A percentile compares a stretch with the other conserved stretches of the same genome.
Evolutionary conservation across 2,888 invertebrate genomes (phyloP).

Genomic region (Drosophila demipolita): DNA sequence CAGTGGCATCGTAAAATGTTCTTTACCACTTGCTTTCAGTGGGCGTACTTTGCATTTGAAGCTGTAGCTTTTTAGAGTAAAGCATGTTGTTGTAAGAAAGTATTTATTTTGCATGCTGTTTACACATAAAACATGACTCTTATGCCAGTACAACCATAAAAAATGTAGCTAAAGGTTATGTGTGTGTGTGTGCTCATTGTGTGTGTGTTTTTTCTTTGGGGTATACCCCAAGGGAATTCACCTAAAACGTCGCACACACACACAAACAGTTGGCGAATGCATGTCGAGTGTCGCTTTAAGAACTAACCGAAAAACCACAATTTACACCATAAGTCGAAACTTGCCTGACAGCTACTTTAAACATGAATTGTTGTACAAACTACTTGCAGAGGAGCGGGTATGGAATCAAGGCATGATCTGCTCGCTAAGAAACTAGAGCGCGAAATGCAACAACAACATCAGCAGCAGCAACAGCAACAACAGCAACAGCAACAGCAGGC

Average conservation of each 20-base stretch:
- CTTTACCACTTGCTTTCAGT: conserved; percentile 11
- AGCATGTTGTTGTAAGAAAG: conserved; percentile 23
- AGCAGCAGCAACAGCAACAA: conserved; percentile 60
- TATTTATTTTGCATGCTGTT: conserved; percentile 53
- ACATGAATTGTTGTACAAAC: conserved; percentile 24
- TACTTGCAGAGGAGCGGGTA: conserved; percentile 85
- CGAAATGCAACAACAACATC: conserved; percentile 79
- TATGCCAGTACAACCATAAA: conserved; percentile 49
- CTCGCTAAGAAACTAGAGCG: conserved; percentile 85
- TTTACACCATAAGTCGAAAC: conserved; percentile 16
- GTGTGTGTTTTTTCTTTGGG: conserved; percentile 7
- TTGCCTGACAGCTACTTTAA: conserved; percentile 10
- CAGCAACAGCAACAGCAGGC: conserved; percentile 68
- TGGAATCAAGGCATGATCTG: conserved; percentile 86
- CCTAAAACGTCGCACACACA: background rate
- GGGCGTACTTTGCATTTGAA: conserved; percentile 6
- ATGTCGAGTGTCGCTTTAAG: conserved; percentile 34
- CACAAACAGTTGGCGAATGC: conserved; percentile 14
- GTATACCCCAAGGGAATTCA: conserved; percentile 10
- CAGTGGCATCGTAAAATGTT: conserved; percentile 26
- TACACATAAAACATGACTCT: conserved; percentile 60
- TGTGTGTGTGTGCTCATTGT: conserved; percentile 10
- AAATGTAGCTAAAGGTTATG: conserved; percentile 27
- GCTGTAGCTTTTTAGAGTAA: conserved; percentile 9
- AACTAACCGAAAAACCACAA: conserved; percentile 19